Evolutionary conservation across 2,113 vertebrate species (phyloP).

Genomic region (Limanda limanda): DNA sequence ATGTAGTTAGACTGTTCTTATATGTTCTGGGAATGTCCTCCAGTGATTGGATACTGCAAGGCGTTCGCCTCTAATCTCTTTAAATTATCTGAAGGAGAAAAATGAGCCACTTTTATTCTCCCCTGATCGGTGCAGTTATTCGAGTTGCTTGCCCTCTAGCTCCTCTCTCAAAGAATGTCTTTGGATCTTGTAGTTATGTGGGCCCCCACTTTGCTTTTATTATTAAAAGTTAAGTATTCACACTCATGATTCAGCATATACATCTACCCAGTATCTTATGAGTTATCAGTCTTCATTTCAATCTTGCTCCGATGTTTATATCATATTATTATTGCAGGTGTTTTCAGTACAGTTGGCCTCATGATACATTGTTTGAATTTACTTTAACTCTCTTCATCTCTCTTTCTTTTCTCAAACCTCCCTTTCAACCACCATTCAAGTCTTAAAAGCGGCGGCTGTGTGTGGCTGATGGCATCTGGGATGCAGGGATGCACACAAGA

Average conservation of each 20-base stretch:
- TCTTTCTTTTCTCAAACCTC: not conserved
- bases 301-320: not conserved
- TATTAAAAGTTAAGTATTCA: not conserved
- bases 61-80: no score
- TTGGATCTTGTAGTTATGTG: not conserved
- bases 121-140: no score
- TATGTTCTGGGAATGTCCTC: no score
- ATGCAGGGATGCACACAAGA: conserved; percentile 73
- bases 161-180: not conserved
- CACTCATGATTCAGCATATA: not conserved
- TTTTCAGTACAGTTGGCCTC: not conserved
- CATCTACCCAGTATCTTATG: not conserved
- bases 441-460: conserved; percentile 62
- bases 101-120: no score
- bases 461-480: conserved; percentile 80
- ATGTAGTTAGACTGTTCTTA: no score
- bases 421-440: conserved; percentile 18
- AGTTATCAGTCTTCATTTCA: not conserved
- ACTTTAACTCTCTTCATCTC: conserved; percentile 23
- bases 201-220: not conserved
- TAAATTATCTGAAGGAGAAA: no score
- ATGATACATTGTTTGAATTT: conserved; percentile 3
- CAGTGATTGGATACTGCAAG: no score
- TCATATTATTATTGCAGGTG: not conserved
- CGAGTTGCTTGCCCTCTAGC: no score